phyloP scores from a whole-genome alignment of 2,797 vertebrate genomes.

The Chelmon rostratus region DNA sequence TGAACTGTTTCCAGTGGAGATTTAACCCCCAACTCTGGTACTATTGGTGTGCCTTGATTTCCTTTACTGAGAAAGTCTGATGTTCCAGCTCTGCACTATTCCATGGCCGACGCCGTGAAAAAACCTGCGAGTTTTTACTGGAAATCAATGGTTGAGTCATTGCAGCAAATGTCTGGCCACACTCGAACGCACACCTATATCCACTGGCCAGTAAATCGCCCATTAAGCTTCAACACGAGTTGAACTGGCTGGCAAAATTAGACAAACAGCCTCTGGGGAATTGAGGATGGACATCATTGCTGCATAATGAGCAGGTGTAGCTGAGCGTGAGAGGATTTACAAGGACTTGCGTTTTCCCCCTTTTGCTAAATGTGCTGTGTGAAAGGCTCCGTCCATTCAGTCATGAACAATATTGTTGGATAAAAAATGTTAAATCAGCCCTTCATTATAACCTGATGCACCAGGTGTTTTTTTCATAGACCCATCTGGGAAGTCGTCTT shows the following conservation, averaged over 20 bases:
- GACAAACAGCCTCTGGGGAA: not conserved
- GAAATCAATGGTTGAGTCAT: conserved; percentile 44
- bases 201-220: not conserved
- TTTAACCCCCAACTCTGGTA: not conserved
- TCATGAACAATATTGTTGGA: not conserved
- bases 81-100: conserved; percentile 4
- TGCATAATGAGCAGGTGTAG: not conserved
- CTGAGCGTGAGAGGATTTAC: not conserved
- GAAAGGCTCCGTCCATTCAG: not conserved
- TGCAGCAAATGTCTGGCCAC: conserved; percentile 15
- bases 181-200: not conserved
- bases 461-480: no score
- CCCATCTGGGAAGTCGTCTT: no score
- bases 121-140: conserved; percentile 33
- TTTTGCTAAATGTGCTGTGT: not conserved
- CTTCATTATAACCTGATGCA: not conserved
- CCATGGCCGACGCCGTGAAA: conserved; percentile 11
- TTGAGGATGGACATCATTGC: no score
- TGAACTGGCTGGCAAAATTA: not conserved
- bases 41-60: not conserved
- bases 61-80: not conserved
- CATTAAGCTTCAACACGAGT: not conserved
- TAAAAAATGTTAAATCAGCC: conserved; percentile 1
- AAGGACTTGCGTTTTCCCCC: not conserved
- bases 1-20: not conserved